Evolutionary conservation across 2,888 invertebrate genomes (phyloP), one percentile per base, ranked within the genome.

Genomic region (Standfussiana lucernea): DNA sequence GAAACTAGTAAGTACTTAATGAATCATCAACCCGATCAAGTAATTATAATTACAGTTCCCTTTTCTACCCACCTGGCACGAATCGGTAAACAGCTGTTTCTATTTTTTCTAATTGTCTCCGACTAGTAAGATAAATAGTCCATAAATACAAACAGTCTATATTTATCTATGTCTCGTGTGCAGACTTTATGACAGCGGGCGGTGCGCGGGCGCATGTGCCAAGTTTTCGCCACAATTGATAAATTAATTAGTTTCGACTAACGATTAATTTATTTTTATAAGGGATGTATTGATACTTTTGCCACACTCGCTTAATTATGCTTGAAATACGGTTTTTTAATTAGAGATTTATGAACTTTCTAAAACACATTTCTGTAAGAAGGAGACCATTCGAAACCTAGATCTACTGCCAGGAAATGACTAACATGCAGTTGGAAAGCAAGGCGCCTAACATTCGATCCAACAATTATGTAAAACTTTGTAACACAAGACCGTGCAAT

Each of bases 61-160:
- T 35, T n/a, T 37, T 45, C 15, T 11, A 4, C 3, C 7, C 42
- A 82, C 66, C 86, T 77, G 77, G 40, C 83, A 86, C 59, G 42
- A 53, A 5, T n/a, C 62, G 50, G 42, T 68, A 77, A 82, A 77
- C 82, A 82, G 77, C 77, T 86, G 86, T 86, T 82, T 50, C 47
- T 59, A 64, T 64, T 71, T 86, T 75, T 82, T 56, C 50, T 71
- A 82, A 85, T 68, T 76, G 83, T 75, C 68, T 50, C 56, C 28
- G 56, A 70, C 65, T 53, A 45, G 53, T 24, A 62, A 62, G 66
- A 82, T 86, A 82, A 76, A 83, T 82, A 82, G 76, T 77, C 68
- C 47, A 47, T 80, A 80, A 65, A 75, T 82, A 86, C 84, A 86
- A 72, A 86, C 66, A 59, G 69, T 77, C 86, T 86, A 83, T 86